These are phyloP conservation scores for Taeniopygia guttata DNA, from an alignment of 2,797 vertebrate genomes.

Conservation along the genomic window DNA sequence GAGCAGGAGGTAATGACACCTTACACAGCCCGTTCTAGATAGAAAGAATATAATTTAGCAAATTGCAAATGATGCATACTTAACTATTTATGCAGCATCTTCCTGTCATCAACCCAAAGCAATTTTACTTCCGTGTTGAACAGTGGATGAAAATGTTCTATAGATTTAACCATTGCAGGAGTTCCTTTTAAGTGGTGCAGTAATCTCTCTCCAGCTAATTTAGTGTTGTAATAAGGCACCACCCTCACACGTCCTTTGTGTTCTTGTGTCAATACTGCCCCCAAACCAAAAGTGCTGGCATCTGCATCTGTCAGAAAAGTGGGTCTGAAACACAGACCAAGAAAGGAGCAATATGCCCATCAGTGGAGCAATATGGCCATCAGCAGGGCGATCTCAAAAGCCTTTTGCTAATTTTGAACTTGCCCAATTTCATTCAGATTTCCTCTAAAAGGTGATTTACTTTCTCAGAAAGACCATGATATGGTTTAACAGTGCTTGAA, in stretches of 20 bases:
- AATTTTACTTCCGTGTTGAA: constrained; percentile 66
- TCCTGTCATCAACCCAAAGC: constrained; percentile 69
- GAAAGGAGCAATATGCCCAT: not conserved
- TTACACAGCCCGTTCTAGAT: constrained; percentile 38
- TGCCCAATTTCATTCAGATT: not conserved
- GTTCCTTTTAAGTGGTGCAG: constrained; percentile 61
- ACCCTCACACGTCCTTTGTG: constrained; percentile 63
- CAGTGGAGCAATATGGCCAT: not conserved
- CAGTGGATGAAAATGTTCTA: constrained; percentile 59
- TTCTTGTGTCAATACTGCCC: constrained; percentile 70
- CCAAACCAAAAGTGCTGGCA: constrained; percentile 66
- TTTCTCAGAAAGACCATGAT: not conserved
- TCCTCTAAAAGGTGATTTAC: not conserved
- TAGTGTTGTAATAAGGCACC: constrained; percentile 67
- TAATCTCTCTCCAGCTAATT: constrained; percentile 63
- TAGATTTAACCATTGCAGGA: constrained; percentile 66
- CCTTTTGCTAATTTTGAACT: not conserved
- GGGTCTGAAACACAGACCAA: constrained; percentile 36
- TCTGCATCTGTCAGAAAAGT: constrained; percentile 58
- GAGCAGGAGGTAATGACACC: constrained; percentile 54
- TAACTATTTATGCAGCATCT: constrained; percentile 71
- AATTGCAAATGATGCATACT: constrained; percentile 68
- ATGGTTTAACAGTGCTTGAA: not conserved
- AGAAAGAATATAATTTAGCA: constrained; percentile 69
- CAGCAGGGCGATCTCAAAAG: not conserved